These are phyloP conservation scores for Habrosyne pyritoides DNA, from an alignment of 2,888 invertebrate species.

Conservation along the genomic window DNA sequence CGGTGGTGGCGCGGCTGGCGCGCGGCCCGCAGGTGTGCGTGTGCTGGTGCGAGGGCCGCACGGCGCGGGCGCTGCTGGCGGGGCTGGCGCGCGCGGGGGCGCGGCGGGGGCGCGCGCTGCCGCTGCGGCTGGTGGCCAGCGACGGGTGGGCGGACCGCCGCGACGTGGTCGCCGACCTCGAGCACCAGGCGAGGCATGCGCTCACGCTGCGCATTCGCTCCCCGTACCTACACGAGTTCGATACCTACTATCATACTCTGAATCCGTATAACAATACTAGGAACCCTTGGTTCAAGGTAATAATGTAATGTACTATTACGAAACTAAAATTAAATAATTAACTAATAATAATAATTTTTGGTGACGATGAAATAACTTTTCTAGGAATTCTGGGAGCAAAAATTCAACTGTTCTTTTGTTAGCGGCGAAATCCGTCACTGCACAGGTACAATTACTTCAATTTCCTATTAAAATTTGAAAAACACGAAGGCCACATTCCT, in stretches of 20 bases:
- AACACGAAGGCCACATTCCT: no score
- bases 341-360: no score
- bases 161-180: constrained; percentile 88
- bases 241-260: constrained; percentile 87
- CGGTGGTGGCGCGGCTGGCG: constrained; percentile 74
- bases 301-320: no score
- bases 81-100: constrained; percentile 80
- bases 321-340: no score
- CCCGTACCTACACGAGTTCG: constrained; percentile 85
- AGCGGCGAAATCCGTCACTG: constrained; percentile 26
- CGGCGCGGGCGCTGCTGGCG: constrained; percentile 85
- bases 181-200: constrained; percentile 87
- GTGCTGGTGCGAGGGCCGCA: constrained; percentile 91
- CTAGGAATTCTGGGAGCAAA: constrained; percentile 89
- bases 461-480: no score
- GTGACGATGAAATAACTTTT: neutral
- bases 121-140: constrained; percentile 85
- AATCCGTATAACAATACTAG: constrained; percentile 85
- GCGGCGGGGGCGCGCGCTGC: constrained; percentile 38
- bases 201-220: constrained; percentile 90
- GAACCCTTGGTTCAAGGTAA: constrained; percentile 87
- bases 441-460: no score
- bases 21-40: constrained; percentile 84
- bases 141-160: constrained; percentile 90
- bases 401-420: constrained; percentile 85